These are phyloP conservation scores for Chrysolina oricalcia DNA, from an alignment of 2,888 invertebrate genomes.

Conservation along the genomic window DNA sequence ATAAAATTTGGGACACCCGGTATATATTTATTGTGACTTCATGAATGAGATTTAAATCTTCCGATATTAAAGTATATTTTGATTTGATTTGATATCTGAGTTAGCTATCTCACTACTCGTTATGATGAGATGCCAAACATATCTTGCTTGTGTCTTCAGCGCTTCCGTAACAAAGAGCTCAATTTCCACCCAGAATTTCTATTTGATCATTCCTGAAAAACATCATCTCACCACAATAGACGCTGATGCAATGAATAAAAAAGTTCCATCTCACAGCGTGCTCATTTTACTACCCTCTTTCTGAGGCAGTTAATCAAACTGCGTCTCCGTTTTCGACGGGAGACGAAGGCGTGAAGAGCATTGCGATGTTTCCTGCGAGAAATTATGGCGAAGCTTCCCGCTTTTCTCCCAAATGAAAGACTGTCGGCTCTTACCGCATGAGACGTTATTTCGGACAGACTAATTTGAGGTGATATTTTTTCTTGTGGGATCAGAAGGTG, in stretches of 20 bases:
- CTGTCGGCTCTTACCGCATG: background rate
- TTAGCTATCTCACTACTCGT: too few species aligned
- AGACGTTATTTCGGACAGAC: background rate
- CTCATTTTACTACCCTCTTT: background rate
- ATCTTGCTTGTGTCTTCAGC: too few species aligned
- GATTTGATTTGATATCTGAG: too few species aligned
- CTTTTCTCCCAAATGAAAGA: constrained; percentile 6
- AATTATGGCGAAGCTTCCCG: constrained; percentile 7
- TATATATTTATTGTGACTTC: too few species aligned
- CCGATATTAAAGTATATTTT: too few species aligned
- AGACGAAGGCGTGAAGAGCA: constrained; percentile 9
- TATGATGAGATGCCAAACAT: too few species aligned
- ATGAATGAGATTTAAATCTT: too few species aligned
- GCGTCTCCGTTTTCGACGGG: background rate
- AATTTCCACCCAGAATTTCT: too few species aligned
- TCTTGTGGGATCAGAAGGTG: background rate
- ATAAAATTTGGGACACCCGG: too few species aligned
- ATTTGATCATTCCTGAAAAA: too few species aligned
- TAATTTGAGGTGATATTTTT: constrained; percentile 15
- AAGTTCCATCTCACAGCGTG: background rate
- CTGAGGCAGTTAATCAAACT: constrained; percentile 8
- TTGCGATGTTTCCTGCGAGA: constrained; percentile 13
- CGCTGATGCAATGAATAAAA: constrained; percentile 7
- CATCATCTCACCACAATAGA: background rate
- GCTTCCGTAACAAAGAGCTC: too few species aligned